phyloP scores from a whole-genome alignment of 2,888 invertebrate genomes.

The Sericinus montela region DNA sequence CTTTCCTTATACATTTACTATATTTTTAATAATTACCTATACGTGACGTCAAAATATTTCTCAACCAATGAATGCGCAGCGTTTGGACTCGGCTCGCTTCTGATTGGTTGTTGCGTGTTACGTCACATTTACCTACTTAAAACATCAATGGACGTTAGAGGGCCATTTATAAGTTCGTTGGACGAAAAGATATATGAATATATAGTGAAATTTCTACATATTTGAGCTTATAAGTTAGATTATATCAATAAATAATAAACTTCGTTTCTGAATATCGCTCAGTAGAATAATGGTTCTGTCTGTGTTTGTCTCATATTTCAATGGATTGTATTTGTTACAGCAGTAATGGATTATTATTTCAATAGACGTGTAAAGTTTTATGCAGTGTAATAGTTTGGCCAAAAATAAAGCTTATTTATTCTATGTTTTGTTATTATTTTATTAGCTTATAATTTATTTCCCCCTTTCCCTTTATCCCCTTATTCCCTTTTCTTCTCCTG shows the following conservation, averaged over 20 bases:
- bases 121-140: background rate
- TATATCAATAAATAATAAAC: conserved; percentile 11
- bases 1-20: background rate
- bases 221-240: conserved; percentile 21
- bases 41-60: background rate
- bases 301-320: conserved; percentile 36
- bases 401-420: conserved; percentile 80
- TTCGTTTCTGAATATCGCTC: conserved; percentile 17
- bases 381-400: conserved; percentile 75
- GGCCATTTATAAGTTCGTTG: background rate
- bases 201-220: conserved; percentile 1
- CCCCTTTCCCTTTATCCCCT: no score
- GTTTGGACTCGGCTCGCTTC: background rate
- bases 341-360: conserved; percentile 44
- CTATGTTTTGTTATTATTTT: conserved; percentile 20
- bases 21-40: conserved; percentile 1
- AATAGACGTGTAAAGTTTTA: conserved; percentile 57
- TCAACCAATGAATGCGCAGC: conserved; percentile 1
- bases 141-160: background rate
- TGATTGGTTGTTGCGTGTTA: background rate
- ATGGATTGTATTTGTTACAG: conserved; percentile 38
- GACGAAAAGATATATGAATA: background rate
- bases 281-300: conserved; percentile 20
- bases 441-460: no score
- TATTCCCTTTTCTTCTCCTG: no score